Percentiles rank a stretch among this genome's conserved stretches.
These are phyloP conservation scores for Brassicogethes aeneus DNA, from an alignment of 2,888 invertebrate genomes.

Conservation along the genomic window DNA sequence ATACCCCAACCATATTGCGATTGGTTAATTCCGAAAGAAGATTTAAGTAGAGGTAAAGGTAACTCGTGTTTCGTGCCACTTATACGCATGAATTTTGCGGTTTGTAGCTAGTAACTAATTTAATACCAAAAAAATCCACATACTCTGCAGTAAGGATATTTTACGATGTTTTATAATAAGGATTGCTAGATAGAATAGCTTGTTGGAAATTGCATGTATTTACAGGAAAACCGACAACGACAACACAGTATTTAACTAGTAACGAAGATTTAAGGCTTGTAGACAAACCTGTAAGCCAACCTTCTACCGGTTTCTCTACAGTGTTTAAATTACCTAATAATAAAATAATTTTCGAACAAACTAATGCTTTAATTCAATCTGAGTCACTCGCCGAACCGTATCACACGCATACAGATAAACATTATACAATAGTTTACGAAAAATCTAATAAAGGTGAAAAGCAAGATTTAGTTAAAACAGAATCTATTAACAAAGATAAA, in stretches of 20 bases:
- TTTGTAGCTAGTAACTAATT: constrained; percentile 28
- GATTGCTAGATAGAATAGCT: constrained; percentile 38
- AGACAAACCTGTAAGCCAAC: constrained; percentile 15
- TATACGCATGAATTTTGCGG: constrained; percentile 34
- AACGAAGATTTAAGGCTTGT: constrained; percentile 31
- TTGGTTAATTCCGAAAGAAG: constrained; percentile 35
- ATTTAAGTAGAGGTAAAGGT: constrained; percentile 33
- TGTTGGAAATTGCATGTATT: constrained; percentile 42
- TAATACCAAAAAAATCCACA: constrained; percentile 20
- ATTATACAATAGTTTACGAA: constrained; percentile 16
- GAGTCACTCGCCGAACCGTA: constrained; percentile 36
- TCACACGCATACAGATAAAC: constrained; percentile 22
- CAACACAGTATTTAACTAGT: constrained; percentile 34
- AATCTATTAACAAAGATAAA: constrained; percentile 28
- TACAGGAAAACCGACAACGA: constrained; percentile 40
- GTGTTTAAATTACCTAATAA: constrained; percentile 18
- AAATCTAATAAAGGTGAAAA: constrained; percentile 12
- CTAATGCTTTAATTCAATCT: constrained; percentile 36
- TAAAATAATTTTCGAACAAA: constrained; percentile 26
- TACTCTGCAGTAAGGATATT: constrained; percentile 38
- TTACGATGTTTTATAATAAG: constrained; percentile 24
- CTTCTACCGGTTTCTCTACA: constrained; percentile 17
- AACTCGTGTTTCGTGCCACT: constrained; percentile 19
- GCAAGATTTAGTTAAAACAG: constrained; percentile 22
- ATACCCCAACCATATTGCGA: constrained; percentile 39